Base-by-base conservation (phyloP, 2,797 vertebrate genomes). In the Clarias fuscus region DNA sequence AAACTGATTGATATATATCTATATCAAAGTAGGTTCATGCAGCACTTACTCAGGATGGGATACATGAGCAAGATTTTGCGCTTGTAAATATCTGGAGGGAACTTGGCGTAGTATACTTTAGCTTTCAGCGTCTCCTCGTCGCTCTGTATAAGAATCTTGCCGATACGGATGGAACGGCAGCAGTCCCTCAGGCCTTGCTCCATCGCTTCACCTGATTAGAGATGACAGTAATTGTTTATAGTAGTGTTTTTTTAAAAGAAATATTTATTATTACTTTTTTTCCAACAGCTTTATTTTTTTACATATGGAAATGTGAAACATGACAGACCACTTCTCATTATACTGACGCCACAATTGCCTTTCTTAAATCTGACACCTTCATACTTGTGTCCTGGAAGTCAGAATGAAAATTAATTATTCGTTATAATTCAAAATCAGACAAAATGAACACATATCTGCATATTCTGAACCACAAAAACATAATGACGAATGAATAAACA, bases 71-170 rank as follows among this genome's bases (percentile, higher is more conserved):
- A 95, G 83, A 99, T 98, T 94, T 98, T 99, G 87, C 98, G 96
- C 89, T 97, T 95, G 93, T 97, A 97, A 88, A 99, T 97, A 91
- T 99, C 98, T 0, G 98, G 98, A 33, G 98, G 98, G 82, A 99
- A 99, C 92, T 99, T 99, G 79, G 98, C 98, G 15, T 99, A 99
- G 94, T 97, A 99, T n/a, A 99, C 98, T 92, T 99, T 99, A 56
- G 98, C 98, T 93, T 96, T 96, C 91, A 98, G 97, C 0, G 97
- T 99, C 92, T 99, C 98, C 92, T 99, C 98, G 0, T 99, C 98
- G 1, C 97, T 99, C 94, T 98, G 98, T 90, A 99, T 99, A 89
- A 99, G 96, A 93, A 99, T 99, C 90, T 99, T 99, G 61, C 98
- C 97, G 1, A 99, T 99, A 88, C 97, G 96, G 89, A 99, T 99